Evolutionary conservation across 2,113 vertebrate species (phyloP).

Genomic region (Rhinopomastus cyanomelas): DNA sequence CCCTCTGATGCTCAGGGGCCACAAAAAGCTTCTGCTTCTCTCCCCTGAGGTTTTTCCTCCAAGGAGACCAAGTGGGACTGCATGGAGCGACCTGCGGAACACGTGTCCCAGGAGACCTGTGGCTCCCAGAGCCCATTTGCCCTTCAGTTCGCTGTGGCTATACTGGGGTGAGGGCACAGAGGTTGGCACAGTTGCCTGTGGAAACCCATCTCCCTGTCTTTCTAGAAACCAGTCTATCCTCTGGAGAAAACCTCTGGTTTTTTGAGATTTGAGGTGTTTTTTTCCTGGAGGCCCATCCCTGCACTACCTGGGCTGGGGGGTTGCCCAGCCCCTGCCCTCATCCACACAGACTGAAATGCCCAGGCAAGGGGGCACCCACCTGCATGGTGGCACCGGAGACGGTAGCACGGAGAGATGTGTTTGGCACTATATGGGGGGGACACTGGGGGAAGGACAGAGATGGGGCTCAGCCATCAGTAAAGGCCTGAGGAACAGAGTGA

Average conservation of each 20-base stretch:
- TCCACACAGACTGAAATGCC: accelerated
- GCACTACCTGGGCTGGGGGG: background rate
- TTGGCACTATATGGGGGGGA: accelerated
- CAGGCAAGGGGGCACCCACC: background rate
- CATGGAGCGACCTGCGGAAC: accelerated
- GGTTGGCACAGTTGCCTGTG: background rate
- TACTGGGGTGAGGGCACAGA: accelerated
- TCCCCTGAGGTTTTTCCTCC: background rate
- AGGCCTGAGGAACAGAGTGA: background rate
- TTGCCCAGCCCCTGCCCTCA: accelerated
- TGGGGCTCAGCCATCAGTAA: background rate
- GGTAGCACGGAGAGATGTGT: background rate
- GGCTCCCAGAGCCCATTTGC: accelerated
- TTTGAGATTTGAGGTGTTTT: background rate
- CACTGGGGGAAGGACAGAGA: accelerated
- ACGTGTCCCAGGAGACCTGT: background rate
- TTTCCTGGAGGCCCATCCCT: background rate
- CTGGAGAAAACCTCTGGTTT: background rate
- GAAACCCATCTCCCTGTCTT: background rate
- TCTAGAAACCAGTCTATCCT: background rate
- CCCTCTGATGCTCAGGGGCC: background rate
- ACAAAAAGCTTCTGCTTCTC: background rate
- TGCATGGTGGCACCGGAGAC: background rate
- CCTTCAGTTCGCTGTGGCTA: accelerated
- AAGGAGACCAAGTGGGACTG: background rate